phyloP scores from a whole-genome alignment of 2,888 invertebrate genomes.

The Stenolophus ochropezus region DNA sequence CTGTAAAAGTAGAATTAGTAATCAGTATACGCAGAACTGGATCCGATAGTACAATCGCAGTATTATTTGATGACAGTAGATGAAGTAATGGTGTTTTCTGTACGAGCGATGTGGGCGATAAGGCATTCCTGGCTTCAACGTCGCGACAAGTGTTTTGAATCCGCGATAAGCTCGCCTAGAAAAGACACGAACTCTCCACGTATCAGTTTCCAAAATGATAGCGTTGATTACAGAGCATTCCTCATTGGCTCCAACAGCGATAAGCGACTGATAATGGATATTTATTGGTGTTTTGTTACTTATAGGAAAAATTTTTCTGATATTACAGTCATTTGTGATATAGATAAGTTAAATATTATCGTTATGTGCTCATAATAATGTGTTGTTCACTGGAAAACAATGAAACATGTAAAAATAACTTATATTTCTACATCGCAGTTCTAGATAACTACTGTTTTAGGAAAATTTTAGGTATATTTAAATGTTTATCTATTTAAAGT shows the following conservation, averaged over 20 bases:
- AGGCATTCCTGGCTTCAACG: slow-evolving; percentile 24
- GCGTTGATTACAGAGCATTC: slow-evolving; percentile 17
- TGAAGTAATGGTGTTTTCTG: slow-evolving; percentile 11
- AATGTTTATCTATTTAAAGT: too few relatives aligned
- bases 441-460: neutral
- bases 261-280: slow-evolving; percentile 15
- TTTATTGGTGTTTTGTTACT: slow-evolving; percentile 26
- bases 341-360: slow-evolving; percentile 9
- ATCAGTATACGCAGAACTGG: slow-evolving; percentile 16
- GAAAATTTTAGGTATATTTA: too few relatives aligned
- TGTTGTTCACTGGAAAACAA: neutral
- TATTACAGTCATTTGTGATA: slow-evolving; percentile 5
- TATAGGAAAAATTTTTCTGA: slow-evolving; percentile 15
- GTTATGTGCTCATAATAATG: neutral
- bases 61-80: slow-evolving; percentile 19
- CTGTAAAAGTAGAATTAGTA: neutral
- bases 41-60: neutral
- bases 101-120: slow-evolving; percentile 37
- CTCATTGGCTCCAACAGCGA: slow-evolving; percentile 18
- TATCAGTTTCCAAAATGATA: slow-evolving; percentile 68
- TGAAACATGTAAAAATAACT: neutral
- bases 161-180: slow-evolving; percentile 40
- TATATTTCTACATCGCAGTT: neutral
- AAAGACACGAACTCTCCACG: slow-evolving; percentile 75
- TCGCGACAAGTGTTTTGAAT: slow-evolving; percentile 43